Evolutionary conservation across 1,140 invertebrate species (phyloP).

Genomic region (Papilio aristodemus): DNA sequence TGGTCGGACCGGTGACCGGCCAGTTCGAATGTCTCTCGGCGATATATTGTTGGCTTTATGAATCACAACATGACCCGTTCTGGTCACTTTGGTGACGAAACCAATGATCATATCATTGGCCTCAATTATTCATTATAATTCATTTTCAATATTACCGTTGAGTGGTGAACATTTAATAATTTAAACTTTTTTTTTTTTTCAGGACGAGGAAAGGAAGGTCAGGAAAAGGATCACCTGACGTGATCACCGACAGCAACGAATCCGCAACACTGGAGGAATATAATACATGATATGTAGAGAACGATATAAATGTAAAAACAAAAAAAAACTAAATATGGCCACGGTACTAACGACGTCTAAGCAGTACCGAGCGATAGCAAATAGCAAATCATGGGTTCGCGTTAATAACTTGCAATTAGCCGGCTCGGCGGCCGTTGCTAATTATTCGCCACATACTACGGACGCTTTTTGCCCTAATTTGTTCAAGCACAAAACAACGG

Average conservation of each 20-base stretch:
- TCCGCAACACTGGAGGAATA: too few species aligned
- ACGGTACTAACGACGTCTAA: neutral
- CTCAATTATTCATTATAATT: neutral
- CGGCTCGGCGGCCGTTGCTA: neutral
- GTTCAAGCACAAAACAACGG: slow-evolving; percentile 17
- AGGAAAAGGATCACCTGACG: too few species aligned
- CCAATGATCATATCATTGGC: neutral
- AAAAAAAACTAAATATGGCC: neutral
- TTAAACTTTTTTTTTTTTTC: too few species aligned
- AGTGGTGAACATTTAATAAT: too few species aligned
- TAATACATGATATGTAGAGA: too few species aligned
- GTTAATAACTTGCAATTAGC: slow-evolving; percentile 6
- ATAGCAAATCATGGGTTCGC: slow-evolving; percentile 2
- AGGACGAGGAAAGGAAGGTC: too few species aligned
- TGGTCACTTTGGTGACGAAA: neutral
- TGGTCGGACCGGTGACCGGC: neutral
- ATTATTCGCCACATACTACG: neutral
- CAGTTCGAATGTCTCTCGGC: neutral
- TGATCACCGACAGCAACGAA: too few species aligned
- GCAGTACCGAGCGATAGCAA: neutral
- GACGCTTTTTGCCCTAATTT: slow-evolving; percentile 16
- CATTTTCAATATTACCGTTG: too few species aligned
- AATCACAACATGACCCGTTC: neutral
- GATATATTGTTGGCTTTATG: neutral
- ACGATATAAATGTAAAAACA: neutral